Evolutionary conservation across 2,888 invertebrate genomes (phyloP), one percentile per base, ranked within the genome.

Genomic region (Germaria angustata): DNA sequence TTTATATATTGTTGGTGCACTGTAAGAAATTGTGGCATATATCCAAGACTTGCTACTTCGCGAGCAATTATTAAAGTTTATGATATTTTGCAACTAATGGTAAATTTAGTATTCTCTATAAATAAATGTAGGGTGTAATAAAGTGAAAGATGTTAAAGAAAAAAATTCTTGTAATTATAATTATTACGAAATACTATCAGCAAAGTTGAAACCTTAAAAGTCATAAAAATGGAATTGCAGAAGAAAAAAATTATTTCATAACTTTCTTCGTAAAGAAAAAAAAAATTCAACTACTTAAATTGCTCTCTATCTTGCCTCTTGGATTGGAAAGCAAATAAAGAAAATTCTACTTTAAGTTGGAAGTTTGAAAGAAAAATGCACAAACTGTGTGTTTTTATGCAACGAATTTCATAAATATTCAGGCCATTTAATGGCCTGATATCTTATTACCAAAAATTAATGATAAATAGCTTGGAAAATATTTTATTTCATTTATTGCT

Each of bases 271-370:
- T 17, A 24, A 49, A 20, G 5, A 41, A 39, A 41, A 41, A 24
- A 39, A 72, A 57, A 57, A 66, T 32, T 61, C 59, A 80, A 73
- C 73, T 68, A 80, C 73, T 80, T 80, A 73, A 80, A 73, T 80
- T 80, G 68, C 66, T 65, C 57, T 57, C 39, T 72, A 41, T 39
- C 46, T 61, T 68, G 61, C 73, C 28, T n/a, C 9, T 2, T 61
- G 53, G 68, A 61, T 51, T 73, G 28, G 73, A 73, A 68, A 61
- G 34, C 36, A 59, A 73, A 80, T 73, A 73, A 72, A 24, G 15
- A 55, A 46, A 61, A 51, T 44, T 78, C 1, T 51, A 44, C 32
- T 44, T 49, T 11, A 15, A 36, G 24, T 39, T 59, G 41, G 68
- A 20, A 6, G 8, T 34, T 36, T 15, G 9, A 66, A 11, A 28